phyloP scores from a whole-genome alignment of 2,797 vertebrate species.

The Sarcophilus harrisii region DNA sequence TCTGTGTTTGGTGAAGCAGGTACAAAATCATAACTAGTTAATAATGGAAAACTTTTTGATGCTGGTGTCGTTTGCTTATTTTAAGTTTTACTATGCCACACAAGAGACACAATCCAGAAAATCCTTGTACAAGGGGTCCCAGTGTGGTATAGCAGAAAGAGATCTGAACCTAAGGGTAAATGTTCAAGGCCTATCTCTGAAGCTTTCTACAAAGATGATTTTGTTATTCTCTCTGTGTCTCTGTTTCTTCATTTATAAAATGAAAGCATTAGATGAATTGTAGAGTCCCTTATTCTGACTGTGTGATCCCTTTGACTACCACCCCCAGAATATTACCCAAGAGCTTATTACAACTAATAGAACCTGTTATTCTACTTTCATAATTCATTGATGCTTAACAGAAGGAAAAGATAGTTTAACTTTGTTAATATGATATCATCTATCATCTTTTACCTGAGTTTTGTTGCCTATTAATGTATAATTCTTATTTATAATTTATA shows the following conservation, averaged over 20 bases:
- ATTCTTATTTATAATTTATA: not conserved
- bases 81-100: not conserved
- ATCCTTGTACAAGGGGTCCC: not conserved
- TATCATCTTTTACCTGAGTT: not conserved
- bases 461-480: not conserved
- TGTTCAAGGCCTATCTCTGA: not conserved
- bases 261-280: not conserved
- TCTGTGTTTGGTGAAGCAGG: conserved; percentile 87
- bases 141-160: not conserved
- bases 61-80: not conserved
- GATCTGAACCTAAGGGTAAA: not conserved
- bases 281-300: not conserved
- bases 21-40: conserved; percentile 74
- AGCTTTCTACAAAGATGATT: not conserved
- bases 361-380: not conserved
- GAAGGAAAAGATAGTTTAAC: not conserved
- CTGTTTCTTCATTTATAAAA: not conserved
- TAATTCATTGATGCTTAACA: not conserved
- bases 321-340: not conserved
- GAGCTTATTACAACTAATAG: not conserved
- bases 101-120: not conserved
- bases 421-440: not conserved
- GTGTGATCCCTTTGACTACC: not conserved
- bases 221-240: not conserved
- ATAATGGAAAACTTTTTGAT: not conserved